Evolutionary conservation across 2,797 vertebrate species (phyloP).

Genomic region (Alfaro cultratus): DNA sequence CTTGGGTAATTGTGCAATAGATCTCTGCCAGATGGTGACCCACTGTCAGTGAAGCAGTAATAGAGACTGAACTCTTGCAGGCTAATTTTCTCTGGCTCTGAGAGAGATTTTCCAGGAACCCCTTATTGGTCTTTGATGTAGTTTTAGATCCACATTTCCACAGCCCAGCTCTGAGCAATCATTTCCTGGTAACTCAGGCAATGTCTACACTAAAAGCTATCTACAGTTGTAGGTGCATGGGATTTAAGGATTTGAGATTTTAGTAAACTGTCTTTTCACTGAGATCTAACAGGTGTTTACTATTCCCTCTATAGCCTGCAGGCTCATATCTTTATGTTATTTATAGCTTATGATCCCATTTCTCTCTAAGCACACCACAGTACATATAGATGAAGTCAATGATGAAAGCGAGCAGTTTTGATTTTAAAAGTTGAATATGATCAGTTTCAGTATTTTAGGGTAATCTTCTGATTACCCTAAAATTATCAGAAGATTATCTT

Average conservation of each 20-base stretch:
- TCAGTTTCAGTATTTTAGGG: not conserved
- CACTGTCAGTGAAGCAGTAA: constrained; percentile 56
- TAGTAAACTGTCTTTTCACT: constrained; percentile 29
- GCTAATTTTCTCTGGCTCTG: constrained; percentile 63
- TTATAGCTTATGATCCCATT: constrained; percentile 22
- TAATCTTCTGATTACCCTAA: too few relatives aligned
- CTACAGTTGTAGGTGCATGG: constrained; percentile 4
- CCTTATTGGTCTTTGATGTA: constrained; percentile 37
- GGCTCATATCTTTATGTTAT: constrained; percentile 30
- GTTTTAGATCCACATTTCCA: constrained; percentile 48
- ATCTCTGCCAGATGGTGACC: constrained; percentile 77
- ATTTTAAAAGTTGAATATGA: constrained; percentile 25
- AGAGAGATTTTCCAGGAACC: constrained; percentile 46
- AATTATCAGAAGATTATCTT: too few relatives aligned
- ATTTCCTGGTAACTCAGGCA: constrained; percentile 8
- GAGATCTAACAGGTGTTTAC: constrained; percentile 43
- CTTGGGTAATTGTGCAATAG: constrained; percentile 73
- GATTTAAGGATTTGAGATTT: constrained; percentile 26
- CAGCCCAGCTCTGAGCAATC: not conserved
- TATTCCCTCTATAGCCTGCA: constrained; percentile 45
- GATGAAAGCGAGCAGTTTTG: constrained; percentile 13
- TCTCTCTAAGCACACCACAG: not conserved
- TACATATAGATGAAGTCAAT: constrained; percentile 23
- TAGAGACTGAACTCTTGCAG: constrained; percentile 52
- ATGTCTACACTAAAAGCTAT: constrained; percentile 35